phyloP scores from a whole-genome alignment of 2,113 vertebrate genomes.

The Hyaena hyaena region DNA sequence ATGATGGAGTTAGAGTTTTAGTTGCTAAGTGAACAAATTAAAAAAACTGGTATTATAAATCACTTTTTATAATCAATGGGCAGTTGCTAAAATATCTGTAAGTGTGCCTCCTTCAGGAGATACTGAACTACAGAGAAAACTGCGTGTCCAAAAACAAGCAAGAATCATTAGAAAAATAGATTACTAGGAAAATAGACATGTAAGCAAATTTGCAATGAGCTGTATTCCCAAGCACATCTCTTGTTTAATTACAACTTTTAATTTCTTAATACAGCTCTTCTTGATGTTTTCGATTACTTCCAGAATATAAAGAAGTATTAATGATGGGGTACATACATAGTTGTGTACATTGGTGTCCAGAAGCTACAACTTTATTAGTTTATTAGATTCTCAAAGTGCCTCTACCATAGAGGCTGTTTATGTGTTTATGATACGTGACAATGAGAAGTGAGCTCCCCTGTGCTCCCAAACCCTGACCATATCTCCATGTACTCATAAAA shows the following conservation, averaged over 20 bases:
- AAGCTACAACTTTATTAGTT: background rate
- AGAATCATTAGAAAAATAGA: background rate
- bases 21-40: background rate
- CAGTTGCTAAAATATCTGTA: background rate
- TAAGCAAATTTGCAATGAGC: background rate
- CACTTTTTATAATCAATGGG: background rate
- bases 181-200: background rate
- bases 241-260: background rate
- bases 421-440: background rate
- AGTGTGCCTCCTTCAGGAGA: background rate
- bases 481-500: background rate
- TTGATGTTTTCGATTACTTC: background rate
- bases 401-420: background rate
- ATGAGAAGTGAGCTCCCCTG: background rate
- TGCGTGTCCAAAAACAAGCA: background rate
- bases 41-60: background rate
- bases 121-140: background rate
- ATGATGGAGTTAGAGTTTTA: background rate
- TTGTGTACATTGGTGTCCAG: background rate
- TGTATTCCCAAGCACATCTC: background rate
- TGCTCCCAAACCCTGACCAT: background rate
- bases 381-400: background rate
- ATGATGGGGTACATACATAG: background rate
- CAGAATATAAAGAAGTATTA: background rate
- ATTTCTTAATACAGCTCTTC: background rate